A percentile compares a stretch with the other conserved stretches of the same genome.
phyloP scores from a whole-genome alignment of 2,888 invertebrate genomes.

The Melikaiella ostensackeni region DNA sequence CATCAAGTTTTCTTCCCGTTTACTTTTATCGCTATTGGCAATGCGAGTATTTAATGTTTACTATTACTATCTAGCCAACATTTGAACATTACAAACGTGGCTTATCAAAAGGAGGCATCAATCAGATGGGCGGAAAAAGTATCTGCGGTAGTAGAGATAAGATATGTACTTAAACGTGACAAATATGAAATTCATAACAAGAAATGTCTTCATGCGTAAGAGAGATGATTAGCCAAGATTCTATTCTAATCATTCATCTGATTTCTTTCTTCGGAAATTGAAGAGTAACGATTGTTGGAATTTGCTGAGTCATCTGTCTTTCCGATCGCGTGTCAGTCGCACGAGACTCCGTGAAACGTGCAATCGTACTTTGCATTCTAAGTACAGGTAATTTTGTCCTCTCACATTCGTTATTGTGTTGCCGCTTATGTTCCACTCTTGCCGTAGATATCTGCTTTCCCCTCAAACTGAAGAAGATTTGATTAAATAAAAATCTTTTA shows the following conservation, averaged over 20 bases:
- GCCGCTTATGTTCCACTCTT: background rate
- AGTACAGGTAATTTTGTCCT: background rate
- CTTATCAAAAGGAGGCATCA: slow-evolving; percentile 27
- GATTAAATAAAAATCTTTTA: background rate
- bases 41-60: slow-evolving; percentile 47
- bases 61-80: slow-evolving; percentile 13
- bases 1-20: background rate
- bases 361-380: slow-evolving; percentile 18
- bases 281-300: slow-evolving; percentile 17
- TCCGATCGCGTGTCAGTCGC: slow-evolving; percentile 7
- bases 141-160: slow-evolving; percentile 10
- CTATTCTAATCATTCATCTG: background rate
- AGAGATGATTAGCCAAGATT: background rate
- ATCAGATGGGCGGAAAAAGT: slow-evolving; percentile 12
- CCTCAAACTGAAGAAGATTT: background rate
- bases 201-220: slow-evolving; percentile 9
- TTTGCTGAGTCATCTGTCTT: slow-evolving; percentile 23
- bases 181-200: slow-evolving; percentile 27
- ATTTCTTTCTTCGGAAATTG: background rate
- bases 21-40: background rate
- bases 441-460: background rate
- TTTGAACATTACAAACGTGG: background rate
- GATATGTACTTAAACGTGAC: slow-evolving; percentile 25
- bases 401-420: background rate
- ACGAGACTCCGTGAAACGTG: slow-evolving; percentile 14